phyloP scores from a whole-genome alignment of 2,113 vertebrate genomes.

The Reinhardtius hippoglossoides region DNA sequence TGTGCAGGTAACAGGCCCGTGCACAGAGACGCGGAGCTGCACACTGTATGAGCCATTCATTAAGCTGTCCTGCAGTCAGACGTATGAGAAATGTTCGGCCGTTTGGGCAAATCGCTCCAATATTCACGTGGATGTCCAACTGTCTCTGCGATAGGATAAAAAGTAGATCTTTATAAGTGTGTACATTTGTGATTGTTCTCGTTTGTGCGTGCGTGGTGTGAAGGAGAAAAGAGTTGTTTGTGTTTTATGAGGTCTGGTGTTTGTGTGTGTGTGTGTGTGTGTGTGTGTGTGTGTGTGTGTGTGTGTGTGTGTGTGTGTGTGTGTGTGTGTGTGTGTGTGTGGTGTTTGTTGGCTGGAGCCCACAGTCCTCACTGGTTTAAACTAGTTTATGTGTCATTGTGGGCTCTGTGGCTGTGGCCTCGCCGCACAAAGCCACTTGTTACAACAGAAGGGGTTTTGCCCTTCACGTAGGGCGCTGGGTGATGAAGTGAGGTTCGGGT shows the following conservation, averaged over 20 bases:
- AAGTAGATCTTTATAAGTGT: background rate
- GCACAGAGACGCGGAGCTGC: conserved; percentile 13
- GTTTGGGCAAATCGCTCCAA: conserved; percentile 25
- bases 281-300: conserved; percentile 1
- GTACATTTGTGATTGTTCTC: conserved; percentile 10
- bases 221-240: too few species aligned
- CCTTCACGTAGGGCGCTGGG: conserved; percentile 16
- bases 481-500: conserved; percentile 25
- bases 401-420: conserved; percentile 43
- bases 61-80: conserved; percentile 2
- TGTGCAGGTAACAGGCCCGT: conserved; percentile 5
- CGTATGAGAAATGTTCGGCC: conserved; percentile 16
- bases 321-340: conserved; percentile 12
- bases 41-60: conserved; percentile 10
- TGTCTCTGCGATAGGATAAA: conserved; percentile 3
- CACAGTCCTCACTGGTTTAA: conserved; percentile 60
- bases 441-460: conserved; percentile 48
- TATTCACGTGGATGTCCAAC: conserved; percentile 21
- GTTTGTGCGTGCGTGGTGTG: background rate
- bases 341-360: conserved; percentile 34
- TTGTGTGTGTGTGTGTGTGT: conserved; percentile 24
- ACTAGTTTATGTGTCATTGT: conserved; percentile 64
- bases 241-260: too few species aligned
- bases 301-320: conserved; percentile 2
- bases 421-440: conserved; percentile 51